Base-by-base conservation (phyloP, 2,113 vertebrate species). In the Melanotaenia duboulayi region DNA sequence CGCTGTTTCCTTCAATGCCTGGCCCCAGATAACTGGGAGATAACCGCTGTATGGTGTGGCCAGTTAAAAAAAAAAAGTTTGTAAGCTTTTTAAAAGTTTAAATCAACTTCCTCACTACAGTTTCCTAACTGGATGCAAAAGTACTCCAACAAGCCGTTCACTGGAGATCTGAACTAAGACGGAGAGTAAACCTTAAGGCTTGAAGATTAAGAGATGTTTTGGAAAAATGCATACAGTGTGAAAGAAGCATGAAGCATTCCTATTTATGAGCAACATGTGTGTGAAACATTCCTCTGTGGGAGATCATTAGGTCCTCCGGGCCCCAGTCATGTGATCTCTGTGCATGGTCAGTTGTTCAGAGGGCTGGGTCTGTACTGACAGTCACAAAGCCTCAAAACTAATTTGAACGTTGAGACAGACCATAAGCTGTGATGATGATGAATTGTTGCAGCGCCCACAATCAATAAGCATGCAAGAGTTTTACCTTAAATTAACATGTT, bases 251-350 rank as follows among this genome's bases (percentile, higher is more conserved):
- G 12, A 8, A 11, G 35, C 32, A 37, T 35, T n/a, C 11, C 7
- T 9, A n/a, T 28, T 24, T 48, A 16, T 28, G 2, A 24, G n/a
- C 54, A 19, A 19, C 14, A 1, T 2, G 44, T 49, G 69, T 63
- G 78, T 66, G 81, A 80, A 87, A 90, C 67, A 78, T 89, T 89
- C 76, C 80, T 62, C 42, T 58, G 51, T n/a, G 54, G 25, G 37
- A 61, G 48, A n/a, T 0, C 63, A 60, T 22, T 52, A 1, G 24
- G 23, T 22, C 55, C 17, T 4, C 9, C 48, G 22, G 19, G 12
- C 56, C 50, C 67, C 51, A 3, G 62, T 71, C 84, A 84, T 62
- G 78, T 87, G 78, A 88, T 35, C 52, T 0, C 0, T 2, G 12
- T 35, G 65, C 40, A 39, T 4, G 11, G 24, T 11, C 56, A 54